Base-by-base conservation (phyloP, 2,113 vertebrate species). In the Circaetus gallicus region DNA sequence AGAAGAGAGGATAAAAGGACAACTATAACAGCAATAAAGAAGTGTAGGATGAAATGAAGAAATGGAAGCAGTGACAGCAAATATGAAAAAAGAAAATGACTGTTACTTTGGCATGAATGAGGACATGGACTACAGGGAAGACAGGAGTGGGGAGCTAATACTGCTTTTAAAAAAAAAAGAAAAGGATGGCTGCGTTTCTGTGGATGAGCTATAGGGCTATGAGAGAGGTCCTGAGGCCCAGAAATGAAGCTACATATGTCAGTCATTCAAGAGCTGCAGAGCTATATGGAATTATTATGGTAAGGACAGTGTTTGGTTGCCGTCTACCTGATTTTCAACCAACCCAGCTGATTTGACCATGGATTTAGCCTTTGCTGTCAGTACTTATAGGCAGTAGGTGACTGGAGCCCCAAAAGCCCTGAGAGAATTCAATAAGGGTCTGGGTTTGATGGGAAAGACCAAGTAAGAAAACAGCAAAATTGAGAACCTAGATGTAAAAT, bases 1-100 rank as follows among this genome's bases (percentile, higher is more conserved):
- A 95, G 89, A 89, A 89, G 40, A 93, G 65, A 96, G 81, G 86
- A 96, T 96, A 94, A 97, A 97, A 97, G 83, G 66, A 93, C 89
- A 92, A 72, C 66, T 92, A 47, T 58, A 93, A 94, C 70, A 96
- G 78, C 66, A 89, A 82, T 84, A 82, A 96, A 94, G 80, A 93
- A 92, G 91, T 82, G 77, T 94, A 95, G 89, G 91, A 70, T 69
- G 70, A 95, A 95, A 94, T 97, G 83, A 94, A 95, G 73, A 95
- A 93, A 87, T 93, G 62, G 86, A 96, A 95, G 86, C 71, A 70
- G 32, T 96, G 90, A 95, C 80, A 94, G 55, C 45, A 77, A 86
- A 93, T 61, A 56, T 80, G 62, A 85, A 91, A 93, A 90, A 92
- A 71, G 52, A 93, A 93, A 82, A 95, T 80, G 0, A 63, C 47